phyloP scores from a whole-genome alignment of 1,140 invertebrate genomes.

The Muscidifurax raptorellus region DNA sequence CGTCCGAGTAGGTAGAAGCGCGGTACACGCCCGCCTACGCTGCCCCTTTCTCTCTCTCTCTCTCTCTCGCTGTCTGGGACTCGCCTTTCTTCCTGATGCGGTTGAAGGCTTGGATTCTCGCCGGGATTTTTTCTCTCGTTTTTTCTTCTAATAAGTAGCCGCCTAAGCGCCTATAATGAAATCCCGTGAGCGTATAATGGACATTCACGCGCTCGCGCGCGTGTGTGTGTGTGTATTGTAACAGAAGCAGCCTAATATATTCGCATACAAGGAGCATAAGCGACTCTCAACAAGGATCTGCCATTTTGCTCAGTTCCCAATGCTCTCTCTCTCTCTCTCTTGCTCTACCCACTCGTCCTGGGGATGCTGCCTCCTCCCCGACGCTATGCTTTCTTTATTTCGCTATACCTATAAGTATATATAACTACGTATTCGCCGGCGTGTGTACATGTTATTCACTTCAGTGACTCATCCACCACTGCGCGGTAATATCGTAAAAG shows the following conservation, averaged over 20 bases:
- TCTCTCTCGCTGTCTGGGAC: background rate
- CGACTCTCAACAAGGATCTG: background rate
- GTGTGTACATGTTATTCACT: background rate
- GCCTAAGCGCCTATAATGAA: too few relatives aligned
- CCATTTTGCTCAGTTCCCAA: conserved; percentile 9
- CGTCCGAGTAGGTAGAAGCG: too few relatives aligned
- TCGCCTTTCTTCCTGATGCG: background rate
- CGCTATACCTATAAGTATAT: too few relatives aligned
- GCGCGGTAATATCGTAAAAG: too few relatives aligned
- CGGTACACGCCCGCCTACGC: background rate
- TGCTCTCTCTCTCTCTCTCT: background rate
- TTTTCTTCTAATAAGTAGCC: too few relatives aligned
- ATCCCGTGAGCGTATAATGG: too few relatives aligned
- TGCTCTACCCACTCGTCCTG: background rate
- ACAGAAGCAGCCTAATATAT: too few relatives aligned
- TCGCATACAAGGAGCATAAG: background rate
- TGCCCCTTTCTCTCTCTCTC: background rate
- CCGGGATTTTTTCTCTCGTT: too few relatives aligned
- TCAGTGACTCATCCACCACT: background rate
- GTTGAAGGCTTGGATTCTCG: background rate
- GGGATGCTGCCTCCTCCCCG: background rate
- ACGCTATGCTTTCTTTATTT: background rate
- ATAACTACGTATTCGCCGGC: background rate
- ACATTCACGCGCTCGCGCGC: too few relatives aligned
- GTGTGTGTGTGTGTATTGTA: too few relatives aligned